These are phyloP conservation scores for Anoplopoma fimbria DNA, from an alignment of 2,113 vertebrate species.

Conservation along the genomic window DNA sequence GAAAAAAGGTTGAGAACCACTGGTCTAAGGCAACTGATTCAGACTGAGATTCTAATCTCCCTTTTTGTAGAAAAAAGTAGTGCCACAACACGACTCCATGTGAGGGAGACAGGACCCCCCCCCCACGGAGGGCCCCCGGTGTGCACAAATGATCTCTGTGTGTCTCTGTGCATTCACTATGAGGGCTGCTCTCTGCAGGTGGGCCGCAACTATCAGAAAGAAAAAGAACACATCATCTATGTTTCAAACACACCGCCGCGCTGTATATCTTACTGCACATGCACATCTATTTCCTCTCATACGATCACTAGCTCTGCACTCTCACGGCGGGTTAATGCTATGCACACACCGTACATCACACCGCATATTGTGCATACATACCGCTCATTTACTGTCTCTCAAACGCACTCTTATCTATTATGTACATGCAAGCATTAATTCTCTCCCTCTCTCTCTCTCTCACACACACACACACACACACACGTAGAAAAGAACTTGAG, in stretches of 20 bases:
- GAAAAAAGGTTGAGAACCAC: too few relatives aligned
- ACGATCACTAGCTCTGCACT: conserved; percentile 34
- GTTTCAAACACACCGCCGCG: conserved; percentile 31
- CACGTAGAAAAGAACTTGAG: conserved; percentile 10
- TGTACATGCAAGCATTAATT: conserved; percentile 27
- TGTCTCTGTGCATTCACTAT: conserved; percentile 42
- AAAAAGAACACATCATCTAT: conserved; percentile 45
- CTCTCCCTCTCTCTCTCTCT: neutral
- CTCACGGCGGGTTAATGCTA: neutral
- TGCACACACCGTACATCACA: conserved; percentile 20
- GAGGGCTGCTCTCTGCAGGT: conserved; percentile 55
- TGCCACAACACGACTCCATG: neutral
- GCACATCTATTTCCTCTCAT: neutral
- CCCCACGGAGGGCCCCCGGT: conserved; percentile 43
- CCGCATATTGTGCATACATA: conserved; percentile 30
- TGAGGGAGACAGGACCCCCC: conserved; percentile 39
- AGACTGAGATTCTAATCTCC: neutral
- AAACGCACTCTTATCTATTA: conserved; percentile 4
- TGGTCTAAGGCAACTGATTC: neutral
- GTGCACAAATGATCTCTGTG: conserved; percentile 53
- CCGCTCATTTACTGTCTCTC: conserved; percentile 15
- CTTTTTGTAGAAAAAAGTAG: neutral
- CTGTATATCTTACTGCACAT: neutral
- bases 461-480: neutral
- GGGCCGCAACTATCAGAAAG: conserved; percentile 43